phyloP scores from a whole-genome alignment of 2,888 invertebrate genomes.

The Dorcus hopei region DNA sequence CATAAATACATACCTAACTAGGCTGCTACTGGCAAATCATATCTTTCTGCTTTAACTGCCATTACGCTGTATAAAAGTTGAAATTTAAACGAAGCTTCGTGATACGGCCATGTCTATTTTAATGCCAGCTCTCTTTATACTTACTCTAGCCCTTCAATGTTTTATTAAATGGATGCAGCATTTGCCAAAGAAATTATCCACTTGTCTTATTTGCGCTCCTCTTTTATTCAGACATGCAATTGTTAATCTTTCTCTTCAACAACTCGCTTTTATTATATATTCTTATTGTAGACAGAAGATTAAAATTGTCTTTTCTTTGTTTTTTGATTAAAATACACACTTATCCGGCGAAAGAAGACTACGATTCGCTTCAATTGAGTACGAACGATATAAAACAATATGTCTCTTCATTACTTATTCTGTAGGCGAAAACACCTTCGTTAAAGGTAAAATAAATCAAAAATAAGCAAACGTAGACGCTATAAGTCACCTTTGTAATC shows the following conservation, averaged over 20 bases:
- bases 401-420: neutral
- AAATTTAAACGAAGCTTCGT: constrained; percentile 41
- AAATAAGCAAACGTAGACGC: neutral
- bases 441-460: neutral
- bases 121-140: constrained; percentile 29
- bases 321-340: constrained; percentile 2
- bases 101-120: constrained; percentile 31
- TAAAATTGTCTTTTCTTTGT: constrained; percentile 36
- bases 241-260: constrained; percentile 38
- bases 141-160: constrained; percentile 32
- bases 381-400: neutral
- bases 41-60: constrained; percentile 36
- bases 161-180: constrained; percentile 43
- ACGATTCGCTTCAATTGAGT: neutral
- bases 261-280: constrained; percentile 31
- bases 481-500: no score
- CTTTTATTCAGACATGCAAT: constrained; percentile 41
- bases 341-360: neutral
- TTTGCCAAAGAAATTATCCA: constrained; percentile 46
- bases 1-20: constrained; percentile 42
- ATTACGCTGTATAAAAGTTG: constrained; percentile 39
- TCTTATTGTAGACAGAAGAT: constrained; percentile 36
- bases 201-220: constrained; percentile 43
- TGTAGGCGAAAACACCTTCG: neutral
- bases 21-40: constrained; percentile 42